Evolutionary conservation across 2,888 invertebrate species (phyloP), one percentile per base, ranked within the genome.

Genomic region (Noctuana brunneofusca): DNA sequence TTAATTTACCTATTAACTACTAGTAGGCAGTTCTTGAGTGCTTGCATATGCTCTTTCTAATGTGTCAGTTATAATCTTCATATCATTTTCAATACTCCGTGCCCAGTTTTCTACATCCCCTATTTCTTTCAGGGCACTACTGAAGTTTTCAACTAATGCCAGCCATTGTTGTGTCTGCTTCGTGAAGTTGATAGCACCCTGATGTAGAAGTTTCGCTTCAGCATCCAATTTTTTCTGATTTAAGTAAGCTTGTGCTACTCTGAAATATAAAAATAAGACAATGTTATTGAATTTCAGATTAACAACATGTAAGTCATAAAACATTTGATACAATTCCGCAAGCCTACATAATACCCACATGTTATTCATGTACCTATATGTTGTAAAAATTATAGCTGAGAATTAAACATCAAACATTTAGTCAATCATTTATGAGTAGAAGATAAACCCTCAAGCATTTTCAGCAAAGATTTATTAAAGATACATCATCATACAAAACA

Each of bases 61-160:
- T 18, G 98, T 97, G 71, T 96, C 96, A 6, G 97, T 96, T 68
- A 99, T 96, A 1, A 97, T 95, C 78, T 96, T 95, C 95, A 99
- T 97, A 82, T 99, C 99, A 65, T 95, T 95, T 86, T 99, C 99
- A 74, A 99, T 99, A 69, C 97, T 98, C 69, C 96, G 94, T 0
- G 99, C 97, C 99, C 99, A 99, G 83, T 98, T 99, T 82, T 99
- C 98, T 0, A 99, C 98, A 92, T 99, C 99, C 0, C 99, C 99
- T 59, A 99, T 95, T 92, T 99, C 99, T 93, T 99, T 97, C 1
- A 97, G 88, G 0, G 97, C 95, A 77, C 96, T 95, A 73, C 96
- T 97, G 75, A 97, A 97, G 66, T 95, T 95, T 81, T 97, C 97
- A 0, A 97, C 96, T 56, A 99, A 92, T 67, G 95, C 95, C n/a